These are phyloP conservation scores for Cercopithecus hamlyni DNA, from an alignment of 2,797 vertebrate genomes.

Conservation along the genomic window DNA sequence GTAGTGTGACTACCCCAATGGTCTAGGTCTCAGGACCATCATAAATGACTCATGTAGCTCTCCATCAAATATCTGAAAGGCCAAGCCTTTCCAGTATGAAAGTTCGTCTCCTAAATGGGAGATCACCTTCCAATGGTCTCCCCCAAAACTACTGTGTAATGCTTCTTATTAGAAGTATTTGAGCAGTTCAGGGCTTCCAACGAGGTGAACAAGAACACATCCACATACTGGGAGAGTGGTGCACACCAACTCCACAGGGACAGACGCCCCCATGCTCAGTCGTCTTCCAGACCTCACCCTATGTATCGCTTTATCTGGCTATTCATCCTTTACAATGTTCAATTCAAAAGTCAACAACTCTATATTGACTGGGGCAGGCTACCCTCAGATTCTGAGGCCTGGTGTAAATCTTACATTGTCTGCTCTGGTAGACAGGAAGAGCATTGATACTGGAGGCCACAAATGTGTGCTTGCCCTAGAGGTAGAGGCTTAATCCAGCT, in stretches of 20 bases:
- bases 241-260: neutral
- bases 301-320: neutral
- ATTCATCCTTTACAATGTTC: neutral
- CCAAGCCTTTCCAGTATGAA: neutral
- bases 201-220: neutral
- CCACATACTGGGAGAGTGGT: neutral
- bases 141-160: neutral
- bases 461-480: constrained; percentile 96
- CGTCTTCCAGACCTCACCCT: neutral
- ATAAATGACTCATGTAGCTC: neutral
- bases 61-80: neutral
- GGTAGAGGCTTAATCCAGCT: constrained; percentile 91
- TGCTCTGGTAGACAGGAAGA: constrained; percentile 95
- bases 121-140: neutral
- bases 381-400: neutral
- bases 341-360: neutral
- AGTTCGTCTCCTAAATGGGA: neutral
- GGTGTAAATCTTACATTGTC: constrained; percentile 94
- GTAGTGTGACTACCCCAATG: neutral
- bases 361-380: neutral
- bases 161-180: neutral
- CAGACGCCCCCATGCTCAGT: neutral
- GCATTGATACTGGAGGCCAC: constrained; percentile 95
- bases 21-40: neutral
- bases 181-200: neutral